Conservation (phyloP, 2,113 vertebrate species). For the Cyphomyrus discorhynchus region DNA sequence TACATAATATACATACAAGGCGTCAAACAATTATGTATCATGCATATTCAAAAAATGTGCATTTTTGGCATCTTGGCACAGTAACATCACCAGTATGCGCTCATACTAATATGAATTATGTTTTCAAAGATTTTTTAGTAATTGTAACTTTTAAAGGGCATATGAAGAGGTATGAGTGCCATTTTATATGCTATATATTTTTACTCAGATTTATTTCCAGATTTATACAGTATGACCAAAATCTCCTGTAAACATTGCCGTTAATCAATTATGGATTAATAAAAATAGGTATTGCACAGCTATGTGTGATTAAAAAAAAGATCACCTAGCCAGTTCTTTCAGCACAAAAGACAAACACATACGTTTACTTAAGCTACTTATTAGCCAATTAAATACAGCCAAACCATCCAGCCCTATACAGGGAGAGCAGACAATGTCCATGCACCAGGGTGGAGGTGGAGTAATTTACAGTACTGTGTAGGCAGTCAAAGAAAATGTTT, state of each 20-base stretch:
- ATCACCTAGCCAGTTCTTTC: background rate
- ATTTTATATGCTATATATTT: background rate
- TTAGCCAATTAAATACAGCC: background rate
- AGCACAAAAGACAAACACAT: background rate
- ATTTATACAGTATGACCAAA: background rate
- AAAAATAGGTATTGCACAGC: background rate
- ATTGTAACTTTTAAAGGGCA: background rate
- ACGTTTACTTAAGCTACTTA: background rate
- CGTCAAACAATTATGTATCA: background rate
- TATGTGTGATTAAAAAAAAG: background rate
- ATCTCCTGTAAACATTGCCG: background rate
- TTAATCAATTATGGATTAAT: background rate
- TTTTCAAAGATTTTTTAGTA: background rate
- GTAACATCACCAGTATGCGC: background rate
- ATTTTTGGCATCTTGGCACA: background rate
- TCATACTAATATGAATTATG: background rate
- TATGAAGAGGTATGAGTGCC: background rate
- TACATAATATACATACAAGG: no score
- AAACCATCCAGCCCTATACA: background rate
- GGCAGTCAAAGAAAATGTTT: background rate
- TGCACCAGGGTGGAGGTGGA: background rate
- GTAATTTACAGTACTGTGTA: background rate
- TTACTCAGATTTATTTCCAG: background rate
- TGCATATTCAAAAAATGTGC: background rate
- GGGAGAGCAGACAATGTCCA: background rate